Conservation (phyloP, 2,113 vertebrate species). For the Serinus canaria region DNA sequence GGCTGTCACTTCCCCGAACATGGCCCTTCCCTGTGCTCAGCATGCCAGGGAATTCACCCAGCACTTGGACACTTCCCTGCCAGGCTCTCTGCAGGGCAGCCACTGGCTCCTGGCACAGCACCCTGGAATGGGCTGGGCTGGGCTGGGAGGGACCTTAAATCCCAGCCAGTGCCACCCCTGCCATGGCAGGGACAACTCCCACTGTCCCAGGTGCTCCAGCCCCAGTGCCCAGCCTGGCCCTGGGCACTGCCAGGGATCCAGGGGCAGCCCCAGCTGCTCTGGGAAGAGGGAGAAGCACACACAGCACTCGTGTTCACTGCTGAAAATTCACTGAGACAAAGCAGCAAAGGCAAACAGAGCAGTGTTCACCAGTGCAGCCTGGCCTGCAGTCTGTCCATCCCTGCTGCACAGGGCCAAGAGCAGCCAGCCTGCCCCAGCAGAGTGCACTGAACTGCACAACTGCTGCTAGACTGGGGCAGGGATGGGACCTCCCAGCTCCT, state of each 20-base stretch:
- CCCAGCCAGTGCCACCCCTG: too few species aligned
- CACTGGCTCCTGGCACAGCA: accelerated
- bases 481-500: background rate
- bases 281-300: background rate
- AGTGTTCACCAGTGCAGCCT: accelerated
- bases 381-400: accelerated
- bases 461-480: background rate
- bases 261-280: too few species aligned
- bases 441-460: background rate
- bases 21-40: background rate
- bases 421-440: accelerated
- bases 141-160: too few species aligned
- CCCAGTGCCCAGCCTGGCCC: too few species aligned
- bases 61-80: background rate
- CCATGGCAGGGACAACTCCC: too few species aligned
- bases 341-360: background rate
- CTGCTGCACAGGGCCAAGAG: background rate
- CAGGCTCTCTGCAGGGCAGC: background rate
- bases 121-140: too few species aligned
- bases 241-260: too few species aligned
- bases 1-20: background rate
- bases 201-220: too few species aligned
- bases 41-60: background rate
- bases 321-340: background rate
- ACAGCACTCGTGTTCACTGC: background rate